phyloP scores from a whole-genome alignment of 2,888 invertebrate genomes.

The Macaria notata region DNA sequence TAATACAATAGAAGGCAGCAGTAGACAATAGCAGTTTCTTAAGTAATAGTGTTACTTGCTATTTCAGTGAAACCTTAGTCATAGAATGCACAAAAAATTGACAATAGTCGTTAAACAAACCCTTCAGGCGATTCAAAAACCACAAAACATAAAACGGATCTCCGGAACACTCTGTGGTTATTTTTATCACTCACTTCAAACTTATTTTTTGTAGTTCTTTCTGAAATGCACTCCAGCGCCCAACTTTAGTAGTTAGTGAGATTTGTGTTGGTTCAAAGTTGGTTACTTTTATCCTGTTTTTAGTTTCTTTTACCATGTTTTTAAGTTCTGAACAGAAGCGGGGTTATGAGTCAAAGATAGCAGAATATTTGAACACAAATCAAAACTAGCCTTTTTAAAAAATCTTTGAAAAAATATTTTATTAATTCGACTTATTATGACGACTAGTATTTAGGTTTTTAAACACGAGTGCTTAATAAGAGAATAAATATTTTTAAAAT shows the following conservation, averaged over 20 bases:
- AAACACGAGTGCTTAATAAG: no score
- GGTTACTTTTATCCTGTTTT: constrained; percentile 5
- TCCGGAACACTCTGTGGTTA: constrained; percentile 1
- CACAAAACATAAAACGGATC: background rate
- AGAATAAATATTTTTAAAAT: no score
- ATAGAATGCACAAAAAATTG: background rate
- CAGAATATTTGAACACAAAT: no score
- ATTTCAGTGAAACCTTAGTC: no score
- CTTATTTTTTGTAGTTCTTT: constrained; percentile 12
- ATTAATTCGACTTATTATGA: no score
- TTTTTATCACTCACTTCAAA: background rate
- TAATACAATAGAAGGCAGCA: background rate
- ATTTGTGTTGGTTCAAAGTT: constrained; percentile 12
- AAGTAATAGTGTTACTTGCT: no score
- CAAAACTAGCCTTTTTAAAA: no score
- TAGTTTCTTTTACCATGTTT: background rate
- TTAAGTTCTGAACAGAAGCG: background rate
- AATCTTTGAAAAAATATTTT: no score
- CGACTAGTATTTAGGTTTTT: no score
- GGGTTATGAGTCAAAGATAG: background rate
- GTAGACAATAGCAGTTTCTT: background rate
- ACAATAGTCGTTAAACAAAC: background rate
- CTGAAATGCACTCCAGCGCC: constrained; percentile 11
- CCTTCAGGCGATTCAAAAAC: background rate
- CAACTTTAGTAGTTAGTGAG: constrained; percentile 19